Base-by-base conservation (phyloP, 2,797 vertebrate species). In the Takifugu ocellatus region DNA sequence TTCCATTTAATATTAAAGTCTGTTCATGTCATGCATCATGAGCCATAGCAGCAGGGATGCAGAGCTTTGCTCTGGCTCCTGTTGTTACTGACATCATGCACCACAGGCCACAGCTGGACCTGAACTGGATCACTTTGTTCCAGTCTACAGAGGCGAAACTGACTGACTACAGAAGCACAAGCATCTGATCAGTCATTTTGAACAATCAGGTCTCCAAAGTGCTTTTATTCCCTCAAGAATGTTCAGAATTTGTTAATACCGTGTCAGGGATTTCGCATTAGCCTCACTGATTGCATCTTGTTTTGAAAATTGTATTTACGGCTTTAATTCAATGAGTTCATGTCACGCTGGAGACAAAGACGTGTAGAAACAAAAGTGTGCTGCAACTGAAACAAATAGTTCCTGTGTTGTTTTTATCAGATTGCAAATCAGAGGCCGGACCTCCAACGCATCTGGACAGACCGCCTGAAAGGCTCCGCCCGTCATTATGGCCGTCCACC, bases 351-450 rank as follows among this genome's bases (percentile, higher is more conserved):
- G 11, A 39, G 36, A 3, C 36, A 39, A 39, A 2, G 15, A 45
- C 17, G 43, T 45, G 7, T 16, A 6, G n/a, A 45, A 17, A 10
- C n/a, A 17, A n/a, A 44, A 45, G 7, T 45, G 43, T n/a, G 6
- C 17, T 17, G 15, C 16, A 45, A 45, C 17, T 17, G 16, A 45
- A 6, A 45, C 43, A 45, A 17, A 45, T 10, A 11, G 10, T 39
- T 39, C 36, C 36, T 39, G 36, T 39, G 36, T 14, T 46, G 17
- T 46, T 6, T 48, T 21, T 25, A 0, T 56, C 75, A 94, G 90
- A 86, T 88, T 74, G 90, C 91, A 54, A 49, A 54, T 25, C 90
- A 93, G 78, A 73, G 79, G 11, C 84, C 90, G 36, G 91, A 88
- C 3, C 57, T 91, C 51, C 74, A 82, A 36, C 87, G 68, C 56